Conservation (phyloP, 2,113 vertebrate species). For the Fulica atra region DNA sequence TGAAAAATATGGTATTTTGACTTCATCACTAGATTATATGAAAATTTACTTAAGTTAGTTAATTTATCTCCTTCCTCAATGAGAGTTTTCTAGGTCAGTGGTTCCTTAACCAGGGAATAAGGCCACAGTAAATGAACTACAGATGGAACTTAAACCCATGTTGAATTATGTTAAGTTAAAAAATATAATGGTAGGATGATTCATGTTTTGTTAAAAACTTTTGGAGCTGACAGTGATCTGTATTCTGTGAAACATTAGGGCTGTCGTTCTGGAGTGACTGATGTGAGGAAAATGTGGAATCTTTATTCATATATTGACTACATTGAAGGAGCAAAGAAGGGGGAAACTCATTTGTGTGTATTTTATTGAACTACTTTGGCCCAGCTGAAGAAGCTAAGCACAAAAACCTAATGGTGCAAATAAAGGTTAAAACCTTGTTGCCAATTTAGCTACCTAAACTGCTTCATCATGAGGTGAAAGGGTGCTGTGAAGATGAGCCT, state of each 20-base stretch:
- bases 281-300: neutral
- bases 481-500: neutral
- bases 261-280: neutral
- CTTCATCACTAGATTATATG: neutral
- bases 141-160: neutral
- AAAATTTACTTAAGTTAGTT: conserved; percentile 11
- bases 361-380: neutral
- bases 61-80: conserved; percentile 16
- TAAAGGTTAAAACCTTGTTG: neutral
- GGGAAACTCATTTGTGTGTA: neutral
- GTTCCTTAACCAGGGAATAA: conserved; percentile 17
- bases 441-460: neutral
- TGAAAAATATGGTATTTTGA: neutral
- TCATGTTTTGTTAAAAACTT: neutral
- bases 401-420: neutral
- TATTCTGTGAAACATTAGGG: neutral
- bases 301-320: neutral
- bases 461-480: neutral
- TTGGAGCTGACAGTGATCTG: neutral
- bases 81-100: conserved; percentile 57
- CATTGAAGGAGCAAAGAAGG: neutral
- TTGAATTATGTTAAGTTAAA: neutral
- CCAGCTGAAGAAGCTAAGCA: neutral
- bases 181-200: neutral
- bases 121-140: conserved; percentile 1